Conservation (phyloP, 2,113 vertebrate genomes). For the Pogona vitticeps region DNA sequence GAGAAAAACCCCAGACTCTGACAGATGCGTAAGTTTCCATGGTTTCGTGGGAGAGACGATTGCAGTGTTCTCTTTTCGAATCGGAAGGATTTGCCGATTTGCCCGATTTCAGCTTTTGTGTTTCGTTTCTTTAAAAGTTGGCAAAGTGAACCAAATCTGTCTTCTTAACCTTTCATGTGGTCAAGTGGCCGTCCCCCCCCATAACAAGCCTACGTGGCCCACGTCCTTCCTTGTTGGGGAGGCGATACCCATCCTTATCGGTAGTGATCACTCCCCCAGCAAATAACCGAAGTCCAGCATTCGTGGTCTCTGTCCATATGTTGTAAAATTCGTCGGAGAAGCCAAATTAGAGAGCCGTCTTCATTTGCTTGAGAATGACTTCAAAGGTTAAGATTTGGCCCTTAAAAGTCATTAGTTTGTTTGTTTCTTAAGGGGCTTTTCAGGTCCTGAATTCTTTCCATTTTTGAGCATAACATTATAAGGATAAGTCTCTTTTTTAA, state of each 20-base stretch:
- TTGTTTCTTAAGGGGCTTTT: background rate
- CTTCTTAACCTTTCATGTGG: conserved; percentile 53
- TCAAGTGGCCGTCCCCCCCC: background rate
- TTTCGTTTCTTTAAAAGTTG: too few relatives aligned
- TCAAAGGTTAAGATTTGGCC: background rate
- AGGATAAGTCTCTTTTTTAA: background rate
- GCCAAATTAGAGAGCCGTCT: background rate
- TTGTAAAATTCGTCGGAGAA: background rate
- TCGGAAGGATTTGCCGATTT: conserved; percentile 15
- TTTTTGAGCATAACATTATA: background rate
- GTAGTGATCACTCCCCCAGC: background rate
- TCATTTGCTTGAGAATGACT: too few relatives aligned
- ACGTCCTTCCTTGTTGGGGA: background rate
- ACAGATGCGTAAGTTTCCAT: conserved; percentile 18
- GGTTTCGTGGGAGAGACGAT: conserved; percentile 7
- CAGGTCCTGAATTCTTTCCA: background rate
- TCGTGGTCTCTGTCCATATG: background rate
- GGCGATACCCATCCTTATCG: background rate
- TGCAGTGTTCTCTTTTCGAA: background rate
- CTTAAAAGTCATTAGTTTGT: background rate
- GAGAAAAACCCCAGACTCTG: background rate
- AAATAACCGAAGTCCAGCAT: too few relatives aligned
- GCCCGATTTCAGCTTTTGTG: conserved; percentile 10
- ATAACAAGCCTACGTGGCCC: background rate
- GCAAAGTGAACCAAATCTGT: too few relatives aligned